These are phyloP conservation scores for Rana temporaria DNA, from an alignment of 2,113 vertebrate species.

Conservation along the genomic window DNA sequence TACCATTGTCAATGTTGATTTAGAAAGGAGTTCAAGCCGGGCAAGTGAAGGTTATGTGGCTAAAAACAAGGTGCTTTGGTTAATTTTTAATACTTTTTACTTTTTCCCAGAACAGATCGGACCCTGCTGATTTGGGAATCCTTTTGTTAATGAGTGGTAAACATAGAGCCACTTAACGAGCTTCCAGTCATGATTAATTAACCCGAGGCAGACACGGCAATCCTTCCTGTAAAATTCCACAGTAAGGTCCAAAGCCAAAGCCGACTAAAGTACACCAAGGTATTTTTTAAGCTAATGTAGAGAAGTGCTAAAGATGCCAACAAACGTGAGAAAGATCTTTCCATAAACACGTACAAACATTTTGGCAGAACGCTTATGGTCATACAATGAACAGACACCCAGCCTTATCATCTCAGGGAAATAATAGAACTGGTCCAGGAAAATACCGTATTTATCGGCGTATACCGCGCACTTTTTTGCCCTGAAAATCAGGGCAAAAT, in stretches of 20 bases:
- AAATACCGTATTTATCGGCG: no score
- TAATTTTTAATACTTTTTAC: neutral
- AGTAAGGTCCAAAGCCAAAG: neutral
- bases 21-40: neutral
- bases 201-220: neutral
- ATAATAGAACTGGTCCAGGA: no score
- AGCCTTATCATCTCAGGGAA: no score
- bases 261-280: neutral
- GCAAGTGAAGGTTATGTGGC: slow-evolving; percentile 19
- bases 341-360: no score
- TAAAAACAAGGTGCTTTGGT: neutral
- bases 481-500: no score
- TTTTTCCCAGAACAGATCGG: neutral
- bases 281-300: neutral
- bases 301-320: neutral
- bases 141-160: slow-evolving; percentile 12
- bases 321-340: no score
- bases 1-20: slow-evolving; percentile 16
- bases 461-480: no score
- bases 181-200: slow-evolving; percentile 4
- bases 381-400: no score
- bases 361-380: no score
- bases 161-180: neutral
- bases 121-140: slow-evolving; percentile 3
- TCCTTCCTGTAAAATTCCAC: slow-evolving; percentile 29